These are phyloP conservation scores for Nothobranchius furzeri DNA, from an alignment of 2,113 vertebrate species.

Conservation along the genomic window DNA sequence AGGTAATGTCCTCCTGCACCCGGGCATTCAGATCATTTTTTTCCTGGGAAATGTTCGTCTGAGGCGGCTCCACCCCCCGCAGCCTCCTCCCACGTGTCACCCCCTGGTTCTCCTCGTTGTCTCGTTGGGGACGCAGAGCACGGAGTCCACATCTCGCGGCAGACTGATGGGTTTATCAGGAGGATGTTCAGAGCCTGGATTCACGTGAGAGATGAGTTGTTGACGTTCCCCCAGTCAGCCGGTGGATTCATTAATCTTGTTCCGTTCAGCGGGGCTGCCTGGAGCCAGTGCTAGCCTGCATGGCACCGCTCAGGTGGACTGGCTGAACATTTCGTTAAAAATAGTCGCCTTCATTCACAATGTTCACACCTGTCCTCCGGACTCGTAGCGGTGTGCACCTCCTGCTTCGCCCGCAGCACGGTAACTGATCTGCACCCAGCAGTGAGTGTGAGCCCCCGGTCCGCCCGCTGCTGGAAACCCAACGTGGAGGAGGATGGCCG, in stretches of 20 bases:
- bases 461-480: not conserved
- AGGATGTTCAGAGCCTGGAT: conserved; percentile 23
- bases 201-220: conserved; percentile 3
- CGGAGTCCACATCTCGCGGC: conserved; percentile 6
- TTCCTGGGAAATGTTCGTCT: no score
- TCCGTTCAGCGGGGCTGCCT: conserved; percentile 32
- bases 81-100: conserved; percentile 60
- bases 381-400: conserved; percentile 19
- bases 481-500: conserved; percentile 66
- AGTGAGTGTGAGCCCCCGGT: conserved; percentile 19
- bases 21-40: not conserved
- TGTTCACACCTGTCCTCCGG: conserved; percentile 31
- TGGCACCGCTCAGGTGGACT: conserved; percentile 28
- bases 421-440: conserved; percentile 40
- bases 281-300: conserved; percentile 23
- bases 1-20: not conserved
- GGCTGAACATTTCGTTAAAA: not conserved
- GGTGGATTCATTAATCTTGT: conserved; percentile 20
- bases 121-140: conserved; percentile 44
- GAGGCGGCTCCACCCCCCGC: no score
- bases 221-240: conserved; percentile 7
- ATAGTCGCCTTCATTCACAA: conserved; percentile 9
- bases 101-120: conserved; percentile 57
- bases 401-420: conserved; percentile 8
- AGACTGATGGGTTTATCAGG: conserved; percentile 4